These are phyloP conservation scores for Philereme transversata DNA, from an alignment of 2,888 invertebrate genomes.

Conservation along the genomic window DNA sequence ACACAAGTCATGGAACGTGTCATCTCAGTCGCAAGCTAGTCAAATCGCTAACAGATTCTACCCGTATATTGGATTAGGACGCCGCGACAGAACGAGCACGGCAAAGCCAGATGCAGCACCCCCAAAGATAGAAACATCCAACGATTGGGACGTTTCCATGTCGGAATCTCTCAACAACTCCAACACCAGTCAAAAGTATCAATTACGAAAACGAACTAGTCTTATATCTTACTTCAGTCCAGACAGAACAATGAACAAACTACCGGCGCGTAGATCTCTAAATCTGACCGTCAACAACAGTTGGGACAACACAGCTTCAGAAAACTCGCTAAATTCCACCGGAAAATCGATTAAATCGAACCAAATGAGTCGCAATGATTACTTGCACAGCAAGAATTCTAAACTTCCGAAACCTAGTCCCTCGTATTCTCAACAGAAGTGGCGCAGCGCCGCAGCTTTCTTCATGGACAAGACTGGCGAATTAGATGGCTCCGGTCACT, in stretches of 20 bases:
- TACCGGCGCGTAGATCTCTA: conserved; percentile 66
- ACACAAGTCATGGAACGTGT: conserved; percentile 87
- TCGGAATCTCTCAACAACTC: conserved; percentile 65
- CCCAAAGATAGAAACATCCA: conserved; percentile 49
- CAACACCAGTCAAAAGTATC: conserved; percentile 63
- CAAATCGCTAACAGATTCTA: conserved; percentile 75
- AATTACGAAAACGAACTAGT: conserved; percentile 64
- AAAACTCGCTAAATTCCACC: conserved; percentile 58
- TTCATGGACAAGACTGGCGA: conserved; percentile 80
- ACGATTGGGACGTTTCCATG: conserved; percentile 62
- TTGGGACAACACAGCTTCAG: conserved; percentile 61
- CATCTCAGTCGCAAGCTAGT: conserved; percentile 69
- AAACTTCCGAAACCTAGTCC: conserved; percentile 56
- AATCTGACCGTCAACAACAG: conserved; percentile 61
- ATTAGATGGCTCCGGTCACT: conserved; percentile 69
- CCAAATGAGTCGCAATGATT: conserved; percentile 56
- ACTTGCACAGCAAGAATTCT: conserved; percentile 49
- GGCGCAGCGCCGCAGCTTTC: conserved; percentile 83
- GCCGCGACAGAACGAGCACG: conserved; percentile 69
- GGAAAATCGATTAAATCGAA: conserved; percentile 55
- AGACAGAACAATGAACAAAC: conserved; percentile 63
- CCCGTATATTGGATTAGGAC: conserved; percentile 79
- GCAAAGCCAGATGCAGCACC: conserved; percentile 57
- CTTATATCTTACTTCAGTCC: conserved; percentile 62
- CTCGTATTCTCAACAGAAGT: conserved; percentile 65